These are phyloP conservation scores for Lampropteryx suffumata DNA, from an alignment of 2,888 invertebrate genomes.

Conservation along the genomic window DNA sequence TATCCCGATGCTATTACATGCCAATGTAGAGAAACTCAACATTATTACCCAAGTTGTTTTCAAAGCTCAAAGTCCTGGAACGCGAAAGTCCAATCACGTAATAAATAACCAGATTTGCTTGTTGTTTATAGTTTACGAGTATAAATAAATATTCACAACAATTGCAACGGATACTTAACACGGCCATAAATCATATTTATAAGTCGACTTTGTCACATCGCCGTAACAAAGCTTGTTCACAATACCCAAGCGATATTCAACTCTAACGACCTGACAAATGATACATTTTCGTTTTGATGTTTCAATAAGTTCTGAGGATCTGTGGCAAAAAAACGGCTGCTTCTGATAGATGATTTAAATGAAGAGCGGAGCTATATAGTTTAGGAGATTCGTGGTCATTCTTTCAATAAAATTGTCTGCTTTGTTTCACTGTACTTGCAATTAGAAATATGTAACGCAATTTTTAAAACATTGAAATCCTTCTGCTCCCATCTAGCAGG, in stretches of 20 bases:
- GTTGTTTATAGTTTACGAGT: slow-evolving; percentile 80
- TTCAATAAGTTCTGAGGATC: slow-evolving; percentile 40
- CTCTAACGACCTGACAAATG: slow-evolving; percentile 48
- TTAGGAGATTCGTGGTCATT: no score
- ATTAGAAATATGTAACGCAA: no score
- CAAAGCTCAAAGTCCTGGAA: slow-evolving; percentile 38
- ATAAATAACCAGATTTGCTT: slow-evolving; percentile 81
- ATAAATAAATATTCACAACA: slow-evolving; percentile 81
- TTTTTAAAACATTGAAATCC: no score
- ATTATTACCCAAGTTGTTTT: slow-evolving; percentile 26
- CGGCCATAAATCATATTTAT: slow-evolving; percentile 78
- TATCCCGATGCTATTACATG: slow-evolving; percentile 13
- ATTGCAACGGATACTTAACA: slow-evolving; percentile 81
- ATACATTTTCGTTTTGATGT: slow-evolving; percentile 41
- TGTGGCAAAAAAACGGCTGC: slow-evolving; percentile 45
- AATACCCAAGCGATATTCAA: slow-evolving; percentile 49
- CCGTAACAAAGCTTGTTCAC: slow-evolving; percentile 58
- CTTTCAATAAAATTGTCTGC: no score
- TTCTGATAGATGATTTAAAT: slow-evolving; percentile 50
- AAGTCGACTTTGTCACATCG: slow-evolving; percentile 79
- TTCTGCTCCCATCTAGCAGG: no score
- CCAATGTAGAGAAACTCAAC: slow-evolving; percentile 25
- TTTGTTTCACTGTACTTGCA: no score
- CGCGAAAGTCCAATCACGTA: slow-evolving; percentile 74
- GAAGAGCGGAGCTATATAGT: slow-evolving; percentile 37